Evolutionary conservation across 1,140 invertebrate genomes (phyloP).

Genomic region (Callitettix versicolor): DNA sequence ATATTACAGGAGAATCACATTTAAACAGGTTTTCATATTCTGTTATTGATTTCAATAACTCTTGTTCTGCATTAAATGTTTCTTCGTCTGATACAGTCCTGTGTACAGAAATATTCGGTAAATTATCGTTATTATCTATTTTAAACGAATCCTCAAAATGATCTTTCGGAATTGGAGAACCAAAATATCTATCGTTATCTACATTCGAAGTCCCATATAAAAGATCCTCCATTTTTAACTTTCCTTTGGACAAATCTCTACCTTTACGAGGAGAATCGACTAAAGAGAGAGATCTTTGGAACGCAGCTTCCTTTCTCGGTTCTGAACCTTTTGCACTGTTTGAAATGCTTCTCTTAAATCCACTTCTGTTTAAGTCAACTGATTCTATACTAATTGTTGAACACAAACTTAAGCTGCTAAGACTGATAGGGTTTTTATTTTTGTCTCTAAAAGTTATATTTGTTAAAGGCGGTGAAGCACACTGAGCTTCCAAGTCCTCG

Average conservation of each 20-base stretch:
- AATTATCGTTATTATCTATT: neutral
- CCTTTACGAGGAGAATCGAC: conserved; percentile 10
- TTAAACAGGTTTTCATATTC: conserved; percentile 27
- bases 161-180: neutral
- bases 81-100: conserved; percentile 15
- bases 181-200: conserved; percentile 8
- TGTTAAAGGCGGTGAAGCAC: neutral
- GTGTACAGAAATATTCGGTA: neutral
- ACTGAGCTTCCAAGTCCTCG: conserved; percentile 4
- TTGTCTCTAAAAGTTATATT: conserved; percentile 1
- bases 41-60: conserved; percentile 26
- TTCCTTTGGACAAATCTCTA: conserved; percentile 8
- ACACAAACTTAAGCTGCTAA: conserved; percentile 36
- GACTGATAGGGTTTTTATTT: conserved; percentile 25
- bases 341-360: conserved; percentile 2
- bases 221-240: conserved; percentile 24
- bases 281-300: conserved; percentile 17
- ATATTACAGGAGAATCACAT: conserved; percentile 5
- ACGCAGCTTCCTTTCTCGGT: conserved; percentile 4
- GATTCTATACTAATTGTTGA: conserved; percentile 33
- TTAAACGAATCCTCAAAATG: neutral
- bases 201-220: conserved; percentile 12
- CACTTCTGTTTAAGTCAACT: conserved; percentile 20
- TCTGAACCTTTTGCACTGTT: conserved; percentile 7
- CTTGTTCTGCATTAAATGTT: conserved; percentile 24